These are phyloP conservation scores for Morpho deidamia DNA, from an alignment of 2,888 invertebrate species.

Conservation along the genomic window DNA sequence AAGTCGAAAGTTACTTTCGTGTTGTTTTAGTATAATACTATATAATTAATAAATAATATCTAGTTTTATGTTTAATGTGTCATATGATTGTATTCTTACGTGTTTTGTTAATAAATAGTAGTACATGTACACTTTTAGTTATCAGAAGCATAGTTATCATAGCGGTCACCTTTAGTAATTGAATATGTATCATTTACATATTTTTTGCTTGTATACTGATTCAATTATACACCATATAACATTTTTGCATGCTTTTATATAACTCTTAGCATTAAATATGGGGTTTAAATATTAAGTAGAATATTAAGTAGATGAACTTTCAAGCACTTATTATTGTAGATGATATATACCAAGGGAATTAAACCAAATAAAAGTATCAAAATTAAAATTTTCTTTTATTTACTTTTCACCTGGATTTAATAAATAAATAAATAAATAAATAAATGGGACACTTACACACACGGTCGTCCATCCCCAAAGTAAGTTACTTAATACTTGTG, in stretches of 20 bases:
- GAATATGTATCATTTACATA: too few relatives aligned
- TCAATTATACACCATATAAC: too few relatives aligned
- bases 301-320: background rate
- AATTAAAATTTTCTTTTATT: slow-evolving; percentile 18
- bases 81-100: slow-evolving; percentile 13
- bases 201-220: too few relatives aligned
- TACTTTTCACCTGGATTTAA: too few relatives aligned
- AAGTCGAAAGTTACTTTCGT: background rate
- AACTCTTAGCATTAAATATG: too few relatives aligned
- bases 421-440: too few relatives aligned
- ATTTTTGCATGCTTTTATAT: too few relatives aligned
- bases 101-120: slow-evolving; percentile 7
- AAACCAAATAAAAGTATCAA: slow-evolving; percentile 47
- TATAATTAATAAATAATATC: background rate
- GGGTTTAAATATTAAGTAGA: background rate
- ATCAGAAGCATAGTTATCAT: too few relatives aligned
- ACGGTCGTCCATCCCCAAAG: too few relatives aligned
- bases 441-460: too few relatives aligned
- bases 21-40: background rate
- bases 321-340: slow-evolving; percentile 4
- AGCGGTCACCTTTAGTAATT: too few relatives aligned
- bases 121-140: background rate
- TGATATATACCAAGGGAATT: slow-evolving; percentile 43
- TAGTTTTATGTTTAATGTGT: slow-evolving; percentile 16
- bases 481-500: too few relatives aligned